phyloP scores from a whole-genome alignment of 2,888 invertebrate genomes.

The Fissipunctia ypsillon region DNA sequence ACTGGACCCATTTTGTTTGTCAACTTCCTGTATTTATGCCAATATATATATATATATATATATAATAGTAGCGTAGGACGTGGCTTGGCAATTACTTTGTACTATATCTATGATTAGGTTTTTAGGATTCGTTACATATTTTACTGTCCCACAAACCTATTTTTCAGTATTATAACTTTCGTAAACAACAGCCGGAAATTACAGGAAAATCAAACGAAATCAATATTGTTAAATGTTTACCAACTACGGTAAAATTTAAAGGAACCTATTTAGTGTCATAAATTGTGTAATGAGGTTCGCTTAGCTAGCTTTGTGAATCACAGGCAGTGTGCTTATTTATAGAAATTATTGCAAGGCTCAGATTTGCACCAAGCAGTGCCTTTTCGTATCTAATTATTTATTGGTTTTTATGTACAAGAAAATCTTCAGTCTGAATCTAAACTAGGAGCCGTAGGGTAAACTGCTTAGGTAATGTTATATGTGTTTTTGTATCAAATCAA shows the following conservation, averaged over 20 bases:
- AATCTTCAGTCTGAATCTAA: background rate
- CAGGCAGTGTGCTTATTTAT: too few relatives aligned
- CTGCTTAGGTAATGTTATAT: background rate
- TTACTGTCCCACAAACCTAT: too few relatives aligned
- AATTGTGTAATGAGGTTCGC: too few relatives aligned
- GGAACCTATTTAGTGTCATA: too few relatives aligned
- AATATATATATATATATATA: too few relatives aligned
- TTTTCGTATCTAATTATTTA: background rate
- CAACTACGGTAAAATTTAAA: too few relatives aligned
- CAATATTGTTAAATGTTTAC: too few relatives aligned
- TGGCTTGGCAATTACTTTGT: conserved; percentile 12
- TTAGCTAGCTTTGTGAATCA: too few relatives aligned
- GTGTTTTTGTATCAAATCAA: background rate
- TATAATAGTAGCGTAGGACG: conserved; percentile 18
- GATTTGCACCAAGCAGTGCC: background rate
- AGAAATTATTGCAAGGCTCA: too few relatives aligned
- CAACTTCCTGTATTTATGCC: conserved; percentile 45
- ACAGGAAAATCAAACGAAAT: too few relatives aligned
- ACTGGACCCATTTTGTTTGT: conserved; percentile 39
- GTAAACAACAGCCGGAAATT: too few relatives aligned
- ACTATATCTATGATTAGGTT: background rate
- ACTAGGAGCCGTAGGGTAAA: too few relatives aligned
- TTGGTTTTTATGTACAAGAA: background rate
- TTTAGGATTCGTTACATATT: conserved; percentile 1
- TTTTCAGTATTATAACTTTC: background rate